A percentile compares a stretch with the other conserved stretches of the same genome.
These are phyloP conservation scores for Cacatua alba DNA, from an alignment of 2,113 vertebrate genomes.

Conservation along the genomic window DNA sequence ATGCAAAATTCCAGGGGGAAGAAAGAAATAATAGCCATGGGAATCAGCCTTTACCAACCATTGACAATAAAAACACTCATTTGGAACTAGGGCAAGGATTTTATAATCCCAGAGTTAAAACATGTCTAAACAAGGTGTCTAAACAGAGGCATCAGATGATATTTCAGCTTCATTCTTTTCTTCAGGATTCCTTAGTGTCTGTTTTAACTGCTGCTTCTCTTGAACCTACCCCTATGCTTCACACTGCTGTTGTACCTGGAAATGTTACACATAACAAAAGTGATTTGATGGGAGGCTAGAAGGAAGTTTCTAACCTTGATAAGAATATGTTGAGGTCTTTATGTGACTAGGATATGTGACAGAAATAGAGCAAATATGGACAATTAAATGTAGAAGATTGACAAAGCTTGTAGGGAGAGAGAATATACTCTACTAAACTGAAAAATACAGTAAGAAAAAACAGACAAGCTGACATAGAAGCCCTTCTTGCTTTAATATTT, in stretches of 20 bases:
- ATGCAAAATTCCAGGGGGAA: background rate
- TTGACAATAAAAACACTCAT: background rate
- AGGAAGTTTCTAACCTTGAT: background rate
- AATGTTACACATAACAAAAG: background rate
- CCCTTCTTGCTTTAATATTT: background rate
- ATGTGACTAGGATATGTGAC: background rate
- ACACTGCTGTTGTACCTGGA: background rate
- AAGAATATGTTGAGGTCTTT: background rate
- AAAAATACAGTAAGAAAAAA: background rate
- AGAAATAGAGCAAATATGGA: background rate
- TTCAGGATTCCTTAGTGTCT: background rate
- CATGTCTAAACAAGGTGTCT: background rate
- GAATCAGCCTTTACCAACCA: background rate
- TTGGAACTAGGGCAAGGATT: background rate
- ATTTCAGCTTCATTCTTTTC: background rate
- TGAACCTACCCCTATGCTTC: background rate
- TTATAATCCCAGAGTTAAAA: background rate
- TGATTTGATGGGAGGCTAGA: background rate
- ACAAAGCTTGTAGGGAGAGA: background rate
- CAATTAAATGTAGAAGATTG: background rate
- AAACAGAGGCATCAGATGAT: background rate
- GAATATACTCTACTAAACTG: background rate
- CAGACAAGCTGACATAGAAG: accelerated
- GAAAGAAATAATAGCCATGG: background rate
- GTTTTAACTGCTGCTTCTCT: background rate